Percentiles rank a stretch among this genome's conserved stretches.
Conservation (phyloP, 2,888 invertebrate species). For the Drosophila robusta region DNA sequence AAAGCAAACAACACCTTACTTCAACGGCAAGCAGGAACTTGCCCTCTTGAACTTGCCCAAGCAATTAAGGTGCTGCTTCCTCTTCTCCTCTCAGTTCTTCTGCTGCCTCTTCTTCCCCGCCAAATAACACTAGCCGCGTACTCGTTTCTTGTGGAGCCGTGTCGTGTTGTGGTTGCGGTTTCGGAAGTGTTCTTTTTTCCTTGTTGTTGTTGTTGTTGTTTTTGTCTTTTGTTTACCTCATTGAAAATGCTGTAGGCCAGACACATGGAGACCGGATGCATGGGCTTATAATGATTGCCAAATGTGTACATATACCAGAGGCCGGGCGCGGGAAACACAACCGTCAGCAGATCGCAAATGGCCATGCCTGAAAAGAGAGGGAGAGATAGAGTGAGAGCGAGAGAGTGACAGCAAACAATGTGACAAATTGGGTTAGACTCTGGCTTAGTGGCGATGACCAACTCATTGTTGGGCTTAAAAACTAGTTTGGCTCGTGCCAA, state of each 20-base stretch:
- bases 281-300: slow-evolving; percentile 93
- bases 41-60: slow-evolving; percentile 41
- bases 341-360: slow-evolving; percentile 96
- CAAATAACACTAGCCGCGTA: slow-evolving; percentile 11
- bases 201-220: background rate
- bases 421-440: slow-evolving; percentile 50
- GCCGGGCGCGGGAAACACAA: slow-evolving; percentile 95
- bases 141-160: slow-evolving; percentile 9
- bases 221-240: slow-evolving; percentile 86
- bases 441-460: slow-evolving; percentile 35
- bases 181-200: background rate
- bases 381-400: background rate
- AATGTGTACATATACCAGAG: slow-evolving; percentile 96
- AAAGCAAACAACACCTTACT: slow-evolving; percentile 27
- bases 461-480: slow-evolving; percentile 34
- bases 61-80: slow-evolving; percentile 41
- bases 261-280: slow-evolving; percentile 91
- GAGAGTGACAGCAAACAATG: slow-evolving; percentile 16
- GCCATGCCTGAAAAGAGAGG: slow-evolving; percentile 90
- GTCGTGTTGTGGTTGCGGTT: slow-evolving; percentile 16
- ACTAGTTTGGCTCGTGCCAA: slow-evolving; percentile 26
- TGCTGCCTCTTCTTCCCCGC: background rate
- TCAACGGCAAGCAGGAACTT: slow-evolving; percentile 3
- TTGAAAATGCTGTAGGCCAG: slow-evolving; percentile 92
- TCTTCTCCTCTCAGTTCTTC: background rate